Conservation (phyloP, 2,888 invertebrate genomes). For the Muschampia plurimacula region DNA sequence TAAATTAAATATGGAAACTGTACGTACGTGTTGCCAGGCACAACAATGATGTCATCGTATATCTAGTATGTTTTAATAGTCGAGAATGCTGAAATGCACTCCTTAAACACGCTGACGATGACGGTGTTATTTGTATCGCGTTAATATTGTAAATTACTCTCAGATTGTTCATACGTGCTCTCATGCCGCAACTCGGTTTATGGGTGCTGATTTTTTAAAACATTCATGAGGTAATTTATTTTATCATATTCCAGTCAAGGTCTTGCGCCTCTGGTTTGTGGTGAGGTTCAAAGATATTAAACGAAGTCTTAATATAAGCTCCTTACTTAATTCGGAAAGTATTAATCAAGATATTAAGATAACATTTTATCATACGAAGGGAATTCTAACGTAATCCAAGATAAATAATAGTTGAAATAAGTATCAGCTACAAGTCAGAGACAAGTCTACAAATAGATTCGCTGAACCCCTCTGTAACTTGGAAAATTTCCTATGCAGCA, state of each 20-base stretch:
- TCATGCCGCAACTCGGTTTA: constrained; percentile 21
- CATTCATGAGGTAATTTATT: constrained; percentile 30
- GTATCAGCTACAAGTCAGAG: not conserved
- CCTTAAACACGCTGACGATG: constrained; percentile 45
- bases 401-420: not conserved
- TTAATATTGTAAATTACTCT: constrained; percentile 44
- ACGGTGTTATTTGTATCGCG: constrained; percentile 38
- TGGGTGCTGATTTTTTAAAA: constrained; percentile 28
- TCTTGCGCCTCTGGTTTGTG: constrained; percentile 1
- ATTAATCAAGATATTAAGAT: not conserved
- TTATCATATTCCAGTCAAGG: constrained; percentile 20
- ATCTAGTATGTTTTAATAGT: constrained; percentile 45
- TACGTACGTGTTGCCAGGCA: constrained; percentile 25
- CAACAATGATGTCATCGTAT: constrained; percentile 48
- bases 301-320: not conserved
- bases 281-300: not conserved
- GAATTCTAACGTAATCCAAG: not conserved
- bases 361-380: not conserved
- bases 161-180: constrained; percentile 43
- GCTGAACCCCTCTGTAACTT: not conserved
- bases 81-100: constrained; percentile 47
- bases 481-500: constrained; percentile 31
- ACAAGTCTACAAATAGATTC: not conserved
- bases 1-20: constrained; percentile 5
- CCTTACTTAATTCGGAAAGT: not conserved